Evolutionary conservation across 2,113 vertebrate species (phyloP).

Genomic region (Varanus komodoensis): DNA sequence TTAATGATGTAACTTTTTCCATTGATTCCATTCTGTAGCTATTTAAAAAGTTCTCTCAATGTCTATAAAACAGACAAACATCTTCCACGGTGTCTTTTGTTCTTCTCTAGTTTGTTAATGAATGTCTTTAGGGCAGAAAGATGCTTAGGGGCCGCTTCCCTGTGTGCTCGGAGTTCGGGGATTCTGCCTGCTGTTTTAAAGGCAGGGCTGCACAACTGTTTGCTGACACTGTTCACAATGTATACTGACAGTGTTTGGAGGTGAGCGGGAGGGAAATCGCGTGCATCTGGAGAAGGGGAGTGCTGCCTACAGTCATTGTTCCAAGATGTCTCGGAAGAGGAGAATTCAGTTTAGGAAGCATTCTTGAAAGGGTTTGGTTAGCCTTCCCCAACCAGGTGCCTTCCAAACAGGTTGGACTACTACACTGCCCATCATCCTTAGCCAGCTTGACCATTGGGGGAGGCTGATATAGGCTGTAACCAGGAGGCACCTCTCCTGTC

Average conservation of each 20-base stretch:
- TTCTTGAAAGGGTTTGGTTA: not conserved
- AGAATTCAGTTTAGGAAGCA: not conserved
- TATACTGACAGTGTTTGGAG: not conserved
- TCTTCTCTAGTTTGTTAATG: conserved; percentile 18
- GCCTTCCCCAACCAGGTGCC: too few relatives aligned
- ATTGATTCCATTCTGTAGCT: conserved; percentile 26
- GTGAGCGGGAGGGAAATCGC: not conserved
- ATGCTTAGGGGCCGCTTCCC: not conserved
- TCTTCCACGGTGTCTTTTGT: not conserved
- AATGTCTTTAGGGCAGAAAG: not conserved
- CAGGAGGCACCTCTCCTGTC: not conserved
- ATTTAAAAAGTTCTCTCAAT: conserved; percentile 8
- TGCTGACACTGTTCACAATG: not conserved
- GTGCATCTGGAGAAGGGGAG: not conserved
- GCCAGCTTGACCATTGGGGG: too few relatives aligned
- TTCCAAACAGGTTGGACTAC: too few relatives aligned
- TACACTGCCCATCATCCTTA: too few relatives aligned
- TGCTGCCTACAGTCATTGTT: not conserved
- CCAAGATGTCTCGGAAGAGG: not conserved
- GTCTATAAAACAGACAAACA: conserved; percentile 14
- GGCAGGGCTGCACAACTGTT: not conserved
- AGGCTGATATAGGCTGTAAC: not conserved
- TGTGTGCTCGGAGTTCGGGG: not conserved
- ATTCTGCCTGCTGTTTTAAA: not conserved
- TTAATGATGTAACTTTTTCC: conserved; percentile 1